These are phyloP conservation scores for Rhamnusium bicolor DNA, from an alignment of 2,888 invertebrate species.

Conservation along the genomic window DNA sequence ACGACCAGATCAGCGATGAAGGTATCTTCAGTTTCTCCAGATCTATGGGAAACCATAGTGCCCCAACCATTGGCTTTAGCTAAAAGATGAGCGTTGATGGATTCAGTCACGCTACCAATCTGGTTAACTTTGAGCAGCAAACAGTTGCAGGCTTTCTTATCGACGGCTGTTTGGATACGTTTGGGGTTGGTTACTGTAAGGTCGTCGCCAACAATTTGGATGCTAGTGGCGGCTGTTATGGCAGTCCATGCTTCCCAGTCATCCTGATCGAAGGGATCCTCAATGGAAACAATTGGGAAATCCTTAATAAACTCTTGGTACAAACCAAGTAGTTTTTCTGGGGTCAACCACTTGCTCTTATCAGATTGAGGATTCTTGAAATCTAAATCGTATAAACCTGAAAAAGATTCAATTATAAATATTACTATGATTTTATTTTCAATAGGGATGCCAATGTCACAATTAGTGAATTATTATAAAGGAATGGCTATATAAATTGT, in stretches of 20 bases:
- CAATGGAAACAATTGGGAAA: slow-evolving; percentile 96
- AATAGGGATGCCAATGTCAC: not conserved
- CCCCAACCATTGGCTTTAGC: slow-evolving; percentile 96
- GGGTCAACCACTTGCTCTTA: slow-evolving; percentile 84
- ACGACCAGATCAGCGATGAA: slow-evolving; percentile 99
- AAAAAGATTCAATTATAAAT: not conserved
- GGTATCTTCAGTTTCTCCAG: slow-evolving; percentile 99
- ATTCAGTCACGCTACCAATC: slow-evolving; percentile 98
- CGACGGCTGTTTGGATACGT: slow-evolving; percentile 93
- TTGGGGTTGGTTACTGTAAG: slow-evolving; percentile 96
- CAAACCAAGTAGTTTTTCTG: slow-evolving; percentile 87
- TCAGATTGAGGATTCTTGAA: slow-evolving; percentile 97
- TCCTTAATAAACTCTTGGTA: slow-evolving; percentile 94
- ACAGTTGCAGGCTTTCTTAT: slow-evolving; percentile 98
- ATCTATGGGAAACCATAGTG: slow-evolving; percentile 98
- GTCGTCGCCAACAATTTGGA: slow-evolving; percentile 97
- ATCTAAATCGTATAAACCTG: slow-evolving; percentile 89
- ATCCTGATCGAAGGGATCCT: slow-evolving; percentile 99
- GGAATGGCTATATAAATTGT: too few relatives aligned
- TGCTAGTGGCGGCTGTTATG: slow-evolving; percentile 82
- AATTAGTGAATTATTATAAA: too few relatives aligned
- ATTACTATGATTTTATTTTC: not conserved
- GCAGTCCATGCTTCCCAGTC: slow-evolving; percentile 96
- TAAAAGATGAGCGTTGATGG: slow-evolving; percentile 93
- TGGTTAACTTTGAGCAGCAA: slow-evolving; percentile 97